Percentiles rank a stretch among this genome's conserved stretches.
Conservation (phyloP, 2,113 vertebrate species). For the Austrofundulus limnaeus region DNA sequence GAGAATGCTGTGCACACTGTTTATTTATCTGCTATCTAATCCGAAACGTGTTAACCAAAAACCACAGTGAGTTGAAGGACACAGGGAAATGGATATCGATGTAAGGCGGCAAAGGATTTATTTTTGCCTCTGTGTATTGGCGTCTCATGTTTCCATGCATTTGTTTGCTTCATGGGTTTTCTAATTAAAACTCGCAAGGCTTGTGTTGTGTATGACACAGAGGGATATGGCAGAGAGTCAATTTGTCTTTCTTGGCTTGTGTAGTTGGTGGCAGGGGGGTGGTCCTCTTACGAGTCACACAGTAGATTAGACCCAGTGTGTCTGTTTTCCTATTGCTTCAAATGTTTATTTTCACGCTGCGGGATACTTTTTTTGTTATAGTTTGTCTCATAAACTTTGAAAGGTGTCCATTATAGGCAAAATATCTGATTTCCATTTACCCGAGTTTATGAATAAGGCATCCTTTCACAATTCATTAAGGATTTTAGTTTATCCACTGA, state of each 20-base stretch:
- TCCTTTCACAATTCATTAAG: slow-evolving; percentile 40
- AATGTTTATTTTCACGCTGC: slow-evolving; percentile 26
- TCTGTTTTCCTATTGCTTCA: slow-evolving; percentile 19
- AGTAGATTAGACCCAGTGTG: slow-evolving; percentile 26
- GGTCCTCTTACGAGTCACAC: slow-evolving; percentile 4
- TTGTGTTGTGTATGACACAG: slow-evolving; percentile 49
- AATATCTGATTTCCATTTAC: slow-evolving; percentile 23
- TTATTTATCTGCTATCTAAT: slow-evolving; percentile 72
- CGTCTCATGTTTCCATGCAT: slow-evolving; percentile 60
- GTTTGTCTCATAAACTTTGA: slow-evolving; percentile 1
- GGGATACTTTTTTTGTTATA: neutral
- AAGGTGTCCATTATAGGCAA: slow-evolving; percentile 13
- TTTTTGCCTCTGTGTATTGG: slow-evolving; percentile 58
- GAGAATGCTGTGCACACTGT: slow-evolving; percentile 48
- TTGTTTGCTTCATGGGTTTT: slow-evolving; percentile 70
- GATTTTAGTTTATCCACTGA: slow-evolving; percentile 33
- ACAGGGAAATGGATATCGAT: slow-evolving; percentile 60
- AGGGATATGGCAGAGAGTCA: slow-evolving; percentile 28
- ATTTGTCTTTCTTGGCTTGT: slow-evolving; percentile 30
- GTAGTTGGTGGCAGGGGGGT: slow-evolving; percentile 9
- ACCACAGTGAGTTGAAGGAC: slow-evolving; percentile 67
- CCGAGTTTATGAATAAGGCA: slow-evolving; percentile 12
- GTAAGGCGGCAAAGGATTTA: slow-evolving; percentile 58
- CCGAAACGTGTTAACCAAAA: slow-evolving; percentile 65
- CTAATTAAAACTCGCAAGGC: slow-evolving; percentile 63